A percentile compares a stretch with the other conserved stretches of the same genome.
These are phyloP conservation scores for Whitmania pigra DNA, from an alignment of 1,140 invertebrate genomes.

Conservation along the genomic window DNA sequence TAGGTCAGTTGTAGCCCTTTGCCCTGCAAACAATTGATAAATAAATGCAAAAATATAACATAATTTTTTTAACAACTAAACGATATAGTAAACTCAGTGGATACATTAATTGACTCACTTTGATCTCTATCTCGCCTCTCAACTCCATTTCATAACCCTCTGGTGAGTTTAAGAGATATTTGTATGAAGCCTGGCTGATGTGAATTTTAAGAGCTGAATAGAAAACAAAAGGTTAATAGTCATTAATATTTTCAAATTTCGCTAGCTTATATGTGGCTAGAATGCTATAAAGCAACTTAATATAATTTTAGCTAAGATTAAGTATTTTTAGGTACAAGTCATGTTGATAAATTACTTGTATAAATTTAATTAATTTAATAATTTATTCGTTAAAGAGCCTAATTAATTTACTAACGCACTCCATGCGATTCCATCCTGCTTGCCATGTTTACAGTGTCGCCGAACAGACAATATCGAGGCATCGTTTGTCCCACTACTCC, in stretches of 20 bases:
- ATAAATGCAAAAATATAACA: conserved; percentile 56
- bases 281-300: too few species aligned
- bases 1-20: conserved; percentile 68
- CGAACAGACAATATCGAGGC: conserved; percentile 68
- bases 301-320: too few species aligned
- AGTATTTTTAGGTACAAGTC: too few species aligned
- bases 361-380: too few species aligned
- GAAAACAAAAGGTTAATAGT: not conserved
- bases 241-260: not conserved
- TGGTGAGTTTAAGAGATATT: not conserved
- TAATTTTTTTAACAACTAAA: conserved; percentile 70
- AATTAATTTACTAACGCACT: conserved; percentile 45
- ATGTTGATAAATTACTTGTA: not conserved
- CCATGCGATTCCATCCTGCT: conserved; percentile 62
- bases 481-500: conserved; percentile 74
- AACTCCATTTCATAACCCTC: conserved; percentile 7
- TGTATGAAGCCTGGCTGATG: conserved; percentile 17
- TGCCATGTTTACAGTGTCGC: conserved; percentile 57
- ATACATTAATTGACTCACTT: conserved; percentile 36
- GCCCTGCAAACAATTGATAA: conserved; percentile 58
- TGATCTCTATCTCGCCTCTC: conserved; percentile 21
- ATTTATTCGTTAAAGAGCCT: not conserved
- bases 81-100: conserved; percentile 75
- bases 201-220: conserved; percentile 21
- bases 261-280: not conserved